Evolutionary conservation across 2,113 vertebrate species (phyloP), one percentile per base, ranked within the genome.

Genomic region (Apus apus): DNA sequence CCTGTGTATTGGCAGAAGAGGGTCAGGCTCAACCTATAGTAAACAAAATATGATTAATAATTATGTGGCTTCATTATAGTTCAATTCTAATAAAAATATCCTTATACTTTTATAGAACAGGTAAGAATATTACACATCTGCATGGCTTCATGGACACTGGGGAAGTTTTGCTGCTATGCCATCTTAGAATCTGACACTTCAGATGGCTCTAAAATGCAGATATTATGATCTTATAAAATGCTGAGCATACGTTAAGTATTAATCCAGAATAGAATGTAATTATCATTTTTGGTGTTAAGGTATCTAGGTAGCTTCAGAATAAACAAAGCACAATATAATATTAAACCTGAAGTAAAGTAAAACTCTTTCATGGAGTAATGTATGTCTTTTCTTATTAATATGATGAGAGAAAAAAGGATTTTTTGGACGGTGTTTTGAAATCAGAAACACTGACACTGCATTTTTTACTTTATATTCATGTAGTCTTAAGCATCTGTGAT

Each of bases 401-500:
- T 29, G 25, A 62, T 15, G 10, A 11, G 13, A 3, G 32, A 40
- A 56, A 45, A 54, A 38, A n/a, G 5, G 9, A 72, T 17, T 34
- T 17, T 34, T 53, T 96, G 61, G 15, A 94, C 26, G 23, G 13
- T 54, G 9, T 80, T 94, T 97, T 89, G 78, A 95, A 97, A 94
- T 84, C 87, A 96, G 80, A 95, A 94, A 61, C 29, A 64, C 38
- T 76, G 45, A 81, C 65, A 66, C 76, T 93, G 83, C 87, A 95
- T 95, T 95, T 68, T 77, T 65, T 70, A 66, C 27, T 89, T 92
- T 61, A 65, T 86, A 95, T 65, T 92, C 66, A 71, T 82, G 61
- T 66, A 93, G 76, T 95, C 92, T 94, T 96, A 62, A 89, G 74
- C 34, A 16, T 83, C 93, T 93, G 71, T 90, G 84, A 85, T 46